Base-by-base conservation (phyloP, 2,797 vertebrate species). In the Poeciliopsis paucimaculata region DNA sequence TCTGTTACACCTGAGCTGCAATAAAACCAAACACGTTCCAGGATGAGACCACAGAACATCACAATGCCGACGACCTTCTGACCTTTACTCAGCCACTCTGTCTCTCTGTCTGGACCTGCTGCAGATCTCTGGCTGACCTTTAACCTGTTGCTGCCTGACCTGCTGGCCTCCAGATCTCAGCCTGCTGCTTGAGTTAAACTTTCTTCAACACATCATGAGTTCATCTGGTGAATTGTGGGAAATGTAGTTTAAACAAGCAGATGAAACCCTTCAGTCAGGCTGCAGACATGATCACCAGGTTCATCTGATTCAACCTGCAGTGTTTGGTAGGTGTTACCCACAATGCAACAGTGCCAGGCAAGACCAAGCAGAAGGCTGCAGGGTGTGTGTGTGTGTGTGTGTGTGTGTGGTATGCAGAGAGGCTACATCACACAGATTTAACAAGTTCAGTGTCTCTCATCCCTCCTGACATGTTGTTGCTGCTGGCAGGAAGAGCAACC, bases 361-460 rank as follows among this genome's bases (percentile, higher is more conserved):
- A 41, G 2, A 23, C 62, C 34, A 66, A 39, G 34, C 62, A 68
- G 34, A 77, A 16, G 36, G 66, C 71, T 34, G 66, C 31, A 47
- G 46, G 74, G 15, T 72, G 13, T 77, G 73, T 78, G 75, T 71
- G 76, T 41, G 72, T 18, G 55, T 28, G 34, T 71, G 75, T 47
- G 26, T 74, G 70, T 84, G 82, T 84, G 85, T 76, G 79, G 78
- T 81, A 73, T 81, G 62, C 31, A 81, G 85, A 84, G 77, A 83
- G 86, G 89, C 88, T 89, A 94, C 91, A 95, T 95, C 94, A 95
- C 87, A 95, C 92, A 94, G 94, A 95, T 89, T 95, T 91, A 84
- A 92, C 93, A 94, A 95, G 92, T 91, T 90, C 91, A 79, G 86
- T 81, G 82, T 83, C 89, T 92, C 87, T 78, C 86, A 88, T 90